Conservation (phyloP, 2,113 vertebrate species). For the Salvelinus sp. region DNA sequence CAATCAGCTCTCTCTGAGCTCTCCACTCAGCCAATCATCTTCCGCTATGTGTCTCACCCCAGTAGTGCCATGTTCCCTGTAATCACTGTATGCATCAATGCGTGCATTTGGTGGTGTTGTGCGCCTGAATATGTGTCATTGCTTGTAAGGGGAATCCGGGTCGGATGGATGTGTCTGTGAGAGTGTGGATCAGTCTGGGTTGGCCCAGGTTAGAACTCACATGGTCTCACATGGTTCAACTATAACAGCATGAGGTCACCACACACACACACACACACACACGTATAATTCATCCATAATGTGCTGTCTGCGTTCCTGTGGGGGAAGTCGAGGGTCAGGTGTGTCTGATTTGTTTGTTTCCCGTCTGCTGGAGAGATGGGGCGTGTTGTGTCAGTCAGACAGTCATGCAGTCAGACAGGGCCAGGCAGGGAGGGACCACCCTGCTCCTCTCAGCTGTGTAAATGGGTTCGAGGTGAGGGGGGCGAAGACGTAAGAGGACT, state of each 20-base stretch:
- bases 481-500: background rate
- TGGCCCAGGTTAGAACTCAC: conserved; percentile 19
- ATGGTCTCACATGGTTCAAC: conserved; percentile 25
- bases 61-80: background rate
- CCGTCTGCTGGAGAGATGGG: conserved; percentile 29
- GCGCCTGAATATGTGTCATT: background rate
- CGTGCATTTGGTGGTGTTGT: background rate
- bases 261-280: conserved; percentile 8
- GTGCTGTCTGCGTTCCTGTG: conserved; percentile 1
- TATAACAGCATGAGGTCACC: conserved; percentile 2
- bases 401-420: no score
- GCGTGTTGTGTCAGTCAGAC: conserved; percentile 23
- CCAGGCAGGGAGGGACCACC: conserved; percentile 42
- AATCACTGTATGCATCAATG: background rate
- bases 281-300: conserved; percentile 31
- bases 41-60: background rate
- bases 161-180: background rate
- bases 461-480: background rate
- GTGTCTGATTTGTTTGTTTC: conserved; percentile 4
- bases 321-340: conserved; percentile 18
- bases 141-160: background rate
- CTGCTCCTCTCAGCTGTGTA: conserved; percentile 48
- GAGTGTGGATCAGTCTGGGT: background rate
- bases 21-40: background rate
- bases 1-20: background rate